Conservation (phyloP, 2,113 vertebrate genomes). For the Heloderma charlesbogerti region DNA sequence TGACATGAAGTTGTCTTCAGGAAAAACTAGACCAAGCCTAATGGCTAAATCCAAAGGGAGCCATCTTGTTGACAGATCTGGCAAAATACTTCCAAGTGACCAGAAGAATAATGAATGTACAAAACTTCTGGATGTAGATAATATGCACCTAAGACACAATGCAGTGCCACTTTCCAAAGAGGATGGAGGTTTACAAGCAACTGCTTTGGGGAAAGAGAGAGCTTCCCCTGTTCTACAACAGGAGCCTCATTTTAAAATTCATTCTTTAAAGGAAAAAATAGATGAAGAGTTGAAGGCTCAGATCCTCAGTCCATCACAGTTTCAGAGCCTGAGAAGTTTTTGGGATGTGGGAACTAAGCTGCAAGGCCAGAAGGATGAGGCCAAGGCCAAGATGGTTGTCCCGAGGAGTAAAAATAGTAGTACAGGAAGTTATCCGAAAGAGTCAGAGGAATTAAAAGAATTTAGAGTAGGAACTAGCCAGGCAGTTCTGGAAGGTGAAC, state of each 20-base stretch:
- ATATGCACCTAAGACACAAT: conserved; percentile 62
- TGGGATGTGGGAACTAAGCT: conserved; percentile 81
- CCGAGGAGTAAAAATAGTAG: conserved; percentile 24
- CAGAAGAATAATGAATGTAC: conserved; percentile 38
- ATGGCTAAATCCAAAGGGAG: conserved; percentile 55
- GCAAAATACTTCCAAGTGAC: conserved; percentile 20
- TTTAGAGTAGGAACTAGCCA: conserved; percentile 46
- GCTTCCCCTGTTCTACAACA: conserved; percentile 38
- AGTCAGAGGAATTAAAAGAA: conserved; percentile 52
- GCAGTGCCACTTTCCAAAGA: conserved; percentile 73
- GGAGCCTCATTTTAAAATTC: conserved; percentile 74
- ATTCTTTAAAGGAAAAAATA: conserved; percentile 81
- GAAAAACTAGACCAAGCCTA: conserved; percentile 35
- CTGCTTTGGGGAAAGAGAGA: conserved; percentile 51
- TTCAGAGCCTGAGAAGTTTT: conserved; percentile 88
- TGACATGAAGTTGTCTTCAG: not conserved
- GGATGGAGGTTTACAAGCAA: conserved; percentile 58
- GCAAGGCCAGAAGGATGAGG: conserved; percentile 35
- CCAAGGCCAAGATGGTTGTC: conserved; percentile 29
- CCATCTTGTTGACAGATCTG: conserved; percentile 28
- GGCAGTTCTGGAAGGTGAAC: conserved; percentile 30
- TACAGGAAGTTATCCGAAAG: conserved; percentile 33
- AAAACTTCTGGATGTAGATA: conserved; percentile 30
- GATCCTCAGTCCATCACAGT: conserved; percentile 77
- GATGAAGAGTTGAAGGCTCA: conserved; percentile 74